These are phyloP conservation scores for Conopomorpha cramerella DNA, from an alignment of 1,140 invertebrate genomes.

Conservation along the genomic window DNA sequence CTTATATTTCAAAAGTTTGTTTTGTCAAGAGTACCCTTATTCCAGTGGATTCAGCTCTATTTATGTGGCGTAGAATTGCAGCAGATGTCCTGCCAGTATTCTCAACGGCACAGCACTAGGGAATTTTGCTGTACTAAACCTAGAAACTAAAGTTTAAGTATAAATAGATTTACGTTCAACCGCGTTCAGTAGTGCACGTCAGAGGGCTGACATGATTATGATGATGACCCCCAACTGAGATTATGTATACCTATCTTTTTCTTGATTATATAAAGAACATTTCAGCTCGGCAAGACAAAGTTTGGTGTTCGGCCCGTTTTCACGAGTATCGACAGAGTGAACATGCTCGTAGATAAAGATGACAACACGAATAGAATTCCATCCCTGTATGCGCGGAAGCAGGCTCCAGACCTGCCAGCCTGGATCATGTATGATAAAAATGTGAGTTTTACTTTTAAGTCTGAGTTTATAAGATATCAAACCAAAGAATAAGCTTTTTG, in stretches of 20 bases:
- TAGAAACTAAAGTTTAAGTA: too few relatives aligned
- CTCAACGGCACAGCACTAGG: too few relatives aligned
- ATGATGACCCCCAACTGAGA: neutral
- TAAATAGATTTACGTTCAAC: too few relatives aligned
- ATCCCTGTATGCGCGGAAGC: constrained; percentile 69
- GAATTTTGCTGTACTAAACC: too few relatives aligned
- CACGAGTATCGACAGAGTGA: constrained; percentile 34
- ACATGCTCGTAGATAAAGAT: constrained; percentile 45
- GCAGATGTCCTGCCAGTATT: too few relatives aligned
- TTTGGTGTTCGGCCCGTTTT: constrained; percentile 44
- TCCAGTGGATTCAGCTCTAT: too few relatives aligned
- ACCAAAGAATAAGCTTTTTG: neutral
- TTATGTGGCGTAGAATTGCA: too few relatives aligned
- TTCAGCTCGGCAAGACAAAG: constrained; percentile 36
- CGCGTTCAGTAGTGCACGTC: too few relatives aligned
- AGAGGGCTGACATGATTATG: too few relatives aligned
- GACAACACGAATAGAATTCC: constrained; percentile 45
- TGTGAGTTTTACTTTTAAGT: constrained; percentile 47
- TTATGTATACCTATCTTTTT: neutral
- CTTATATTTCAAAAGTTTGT: too few relatives aligned
- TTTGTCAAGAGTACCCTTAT: too few relatives aligned
- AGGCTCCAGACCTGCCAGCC: constrained; percentile 71
- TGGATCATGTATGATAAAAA: constrained; percentile 90
- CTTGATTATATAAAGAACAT: constrained; percentile 2
- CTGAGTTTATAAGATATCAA: too few relatives aligned